Base-by-base conservation (phyloP, 1,140 invertebrate genomes). In the Papilio glaucus region DNA sequence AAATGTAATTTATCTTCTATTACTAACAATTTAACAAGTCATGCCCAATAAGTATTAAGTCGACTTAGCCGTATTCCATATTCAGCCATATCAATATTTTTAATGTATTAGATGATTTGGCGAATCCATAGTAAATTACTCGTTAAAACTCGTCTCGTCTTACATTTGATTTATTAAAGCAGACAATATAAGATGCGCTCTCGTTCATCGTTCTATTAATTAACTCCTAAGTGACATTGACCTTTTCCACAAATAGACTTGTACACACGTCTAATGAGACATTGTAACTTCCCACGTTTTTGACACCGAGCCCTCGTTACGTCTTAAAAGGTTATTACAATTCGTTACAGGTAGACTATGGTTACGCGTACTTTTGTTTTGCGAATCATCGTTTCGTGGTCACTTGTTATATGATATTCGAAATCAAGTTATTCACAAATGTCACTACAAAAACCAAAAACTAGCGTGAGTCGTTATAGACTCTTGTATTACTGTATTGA, bases 161-260 rank as follows among this genome's bases (percentile, higher is more conserved):
- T 10, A 18, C 41, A 68, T 29, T 41, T 18, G 21, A 57, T 24
- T n/a, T 21, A 45, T 68, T 45, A 68, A 68, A 24, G 29, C 13
- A 15, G 39, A 68, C 63, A 42, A 39, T 18, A 12, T 26, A 29
- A 42, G 18, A 45, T 26, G 24, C 63, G 63, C 39, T 45, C 57
- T 77, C 73, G 72, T 77, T 73, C 6, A 6, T 33, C 29, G 77
- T 72, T 75, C 69, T 77, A 75, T 79, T 77, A 80, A 84, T 82
- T 80, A 80, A 76, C 67, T 62, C 72, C 62, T 63, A 49, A 65
- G 74, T 77, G 77, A 80, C 80, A 84, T 82, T 79, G 80, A 82
- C 78, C 77, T 72, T 65, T 57, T 63, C 69, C 75, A 70, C 57
- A 76, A 80, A 80, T 78, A 80, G 74, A 69, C 67, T 37, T 37